Evolutionary conservation across 2,797 vertebrate genomes (phyloP).

Genomic region (Salmo trutta): DNA sequence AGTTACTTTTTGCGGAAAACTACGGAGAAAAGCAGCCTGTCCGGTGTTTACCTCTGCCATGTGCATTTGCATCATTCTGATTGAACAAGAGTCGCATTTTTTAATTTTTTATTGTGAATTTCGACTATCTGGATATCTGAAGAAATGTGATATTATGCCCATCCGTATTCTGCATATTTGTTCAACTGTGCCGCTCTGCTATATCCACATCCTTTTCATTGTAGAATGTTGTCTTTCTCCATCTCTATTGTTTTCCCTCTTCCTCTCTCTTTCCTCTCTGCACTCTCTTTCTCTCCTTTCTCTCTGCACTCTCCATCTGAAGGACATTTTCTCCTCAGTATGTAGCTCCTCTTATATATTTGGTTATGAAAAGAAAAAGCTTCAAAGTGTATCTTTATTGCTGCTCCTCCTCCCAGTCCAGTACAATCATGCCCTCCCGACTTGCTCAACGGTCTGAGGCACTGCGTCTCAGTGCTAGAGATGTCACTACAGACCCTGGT

Average conservation of each 20-base stretch:
- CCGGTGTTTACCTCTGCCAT: no score
- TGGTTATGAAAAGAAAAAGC: neutral
- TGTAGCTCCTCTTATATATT: neutral
- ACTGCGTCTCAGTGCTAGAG: no score
- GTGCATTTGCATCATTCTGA: no score
- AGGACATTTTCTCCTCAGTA: neutral
- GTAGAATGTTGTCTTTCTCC: neutral
- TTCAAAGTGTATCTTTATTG: neutral
- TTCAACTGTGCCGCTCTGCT: neutral
- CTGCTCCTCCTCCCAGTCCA: neutral
- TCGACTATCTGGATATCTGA: no score
- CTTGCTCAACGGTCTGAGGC: no score
- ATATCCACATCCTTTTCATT: neutral
- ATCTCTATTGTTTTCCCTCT: neutral
- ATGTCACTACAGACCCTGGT: no score
- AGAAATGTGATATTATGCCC: no score
- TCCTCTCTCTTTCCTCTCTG: neutral
- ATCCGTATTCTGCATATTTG: neutral
- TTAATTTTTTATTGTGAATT: no score
- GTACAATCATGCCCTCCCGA: conserved; percentile 25
- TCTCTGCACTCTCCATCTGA: neutral
- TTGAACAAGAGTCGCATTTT: no score
- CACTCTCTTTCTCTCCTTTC: neutral
- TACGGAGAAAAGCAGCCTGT: no score
- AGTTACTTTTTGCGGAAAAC: no score